These are phyloP conservation scores for Anabacerthia variegaticeps DNA, from an alignment of 2,797 vertebrate species.

Conservation along the genomic window DNA sequence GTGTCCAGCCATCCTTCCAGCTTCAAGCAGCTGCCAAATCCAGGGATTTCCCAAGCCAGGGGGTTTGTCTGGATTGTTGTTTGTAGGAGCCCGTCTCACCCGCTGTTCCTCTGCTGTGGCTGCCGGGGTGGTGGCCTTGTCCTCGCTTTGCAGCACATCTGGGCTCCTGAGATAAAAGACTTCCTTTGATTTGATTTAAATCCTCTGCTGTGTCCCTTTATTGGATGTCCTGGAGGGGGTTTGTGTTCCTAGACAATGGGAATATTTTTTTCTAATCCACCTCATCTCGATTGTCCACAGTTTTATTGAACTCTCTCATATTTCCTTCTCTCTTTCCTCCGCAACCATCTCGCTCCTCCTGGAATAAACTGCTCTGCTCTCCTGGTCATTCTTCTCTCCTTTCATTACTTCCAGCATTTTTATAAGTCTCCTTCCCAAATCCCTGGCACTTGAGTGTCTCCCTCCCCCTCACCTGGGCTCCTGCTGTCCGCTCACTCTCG, in stretches of 20 bases:
- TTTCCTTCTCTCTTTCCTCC: slow-evolving; percentile 28
- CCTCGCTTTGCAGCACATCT: neutral
- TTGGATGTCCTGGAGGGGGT: slow-evolving; percentile 31
- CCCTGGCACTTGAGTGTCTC: neutral
- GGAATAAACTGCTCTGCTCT: slow-evolving; percentile 34
- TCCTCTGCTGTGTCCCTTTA: slow-evolving; percentile 28
- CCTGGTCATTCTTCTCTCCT: slow-evolving; percentile 22
- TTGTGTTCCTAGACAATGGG: slow-evolving; percentile 22
- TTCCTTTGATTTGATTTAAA: slow-evolving; percentile 36
- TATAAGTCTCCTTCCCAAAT: slow-evolving; percentile 6
- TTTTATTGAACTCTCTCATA: slow-evolving; percentile 50
- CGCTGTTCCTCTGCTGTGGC: neutral
- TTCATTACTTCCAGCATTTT: slow-evolving; percentile 47
- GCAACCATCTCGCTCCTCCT: neutral
- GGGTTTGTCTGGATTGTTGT: fast-evolving
- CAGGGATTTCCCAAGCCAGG: neutral
- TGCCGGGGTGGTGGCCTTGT: neutral
- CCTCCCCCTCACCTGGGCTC: neutral
- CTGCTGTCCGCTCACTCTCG: fast-evolving
- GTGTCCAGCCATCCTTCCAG: neutral
- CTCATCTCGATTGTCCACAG: neutral
- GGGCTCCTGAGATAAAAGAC: neutral
- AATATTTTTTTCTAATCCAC: slow-evolving; percentile 42
- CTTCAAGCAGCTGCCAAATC: neutral
- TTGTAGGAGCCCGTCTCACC: neutral